A percentile compares a stretch with the other conserved stretches of the same genome.
These are phyloP conservation scores for Danaus plexippus DNA, from an alignment of 1,140 invertebrate genomes.

Conservation along the genomic window DNA sequence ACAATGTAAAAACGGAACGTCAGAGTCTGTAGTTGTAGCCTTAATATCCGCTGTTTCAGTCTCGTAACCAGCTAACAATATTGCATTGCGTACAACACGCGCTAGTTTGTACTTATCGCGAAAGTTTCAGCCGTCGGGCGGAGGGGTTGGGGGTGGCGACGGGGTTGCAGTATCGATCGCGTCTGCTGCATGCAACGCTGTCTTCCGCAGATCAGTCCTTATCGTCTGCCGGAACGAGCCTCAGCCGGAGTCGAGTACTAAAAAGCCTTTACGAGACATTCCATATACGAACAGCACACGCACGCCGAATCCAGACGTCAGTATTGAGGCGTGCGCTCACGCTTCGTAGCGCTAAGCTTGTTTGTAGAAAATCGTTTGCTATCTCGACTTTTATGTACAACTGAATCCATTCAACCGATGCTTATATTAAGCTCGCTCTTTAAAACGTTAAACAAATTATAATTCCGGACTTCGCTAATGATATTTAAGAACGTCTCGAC, in stretches of 20 bases:
- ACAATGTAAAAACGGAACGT: conserved; percentile 58
- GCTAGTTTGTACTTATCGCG: conserved; percentile 69
- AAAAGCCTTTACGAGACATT: conserved; percentile 57
- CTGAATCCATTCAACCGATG: conserved; percentile 9
- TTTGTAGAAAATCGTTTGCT: conserved; percentile 39
- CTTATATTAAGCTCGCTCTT: conserved; percentile 10
- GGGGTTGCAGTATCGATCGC: conserved; percentile 63
- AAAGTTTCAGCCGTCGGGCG: conserved; percentile 62
- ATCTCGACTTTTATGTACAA: conserved; percentile 23
- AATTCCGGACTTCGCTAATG: conserved; percentile 21
- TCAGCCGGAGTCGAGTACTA: conserved; percentile 36
- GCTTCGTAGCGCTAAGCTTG: conserved; percentile 37
- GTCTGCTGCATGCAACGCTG: conserved; percentile 65
- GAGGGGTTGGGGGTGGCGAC: conserved; percentile 22
- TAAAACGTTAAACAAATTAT: not conserved
- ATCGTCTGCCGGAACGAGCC: conserved; percentile 60
- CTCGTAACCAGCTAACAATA: conserved; percentile 70
- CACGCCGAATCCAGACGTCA: conserved; percentile 34
- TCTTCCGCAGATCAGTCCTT: conserved; percentile 69
- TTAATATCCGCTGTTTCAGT: conserved; percentile 68
- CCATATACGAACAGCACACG: conserved; percentile 36
- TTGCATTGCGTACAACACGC: conserved; percentile 68
- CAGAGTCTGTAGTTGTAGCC: conserved; percentile 43
- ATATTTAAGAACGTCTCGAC: conserved; percentile 38
- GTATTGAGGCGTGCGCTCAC: conserved; percentile 37